Base-by-base conservation (phyloP, 1,140 invertebrate species). In the Bombus vancouverensis region DNA sequence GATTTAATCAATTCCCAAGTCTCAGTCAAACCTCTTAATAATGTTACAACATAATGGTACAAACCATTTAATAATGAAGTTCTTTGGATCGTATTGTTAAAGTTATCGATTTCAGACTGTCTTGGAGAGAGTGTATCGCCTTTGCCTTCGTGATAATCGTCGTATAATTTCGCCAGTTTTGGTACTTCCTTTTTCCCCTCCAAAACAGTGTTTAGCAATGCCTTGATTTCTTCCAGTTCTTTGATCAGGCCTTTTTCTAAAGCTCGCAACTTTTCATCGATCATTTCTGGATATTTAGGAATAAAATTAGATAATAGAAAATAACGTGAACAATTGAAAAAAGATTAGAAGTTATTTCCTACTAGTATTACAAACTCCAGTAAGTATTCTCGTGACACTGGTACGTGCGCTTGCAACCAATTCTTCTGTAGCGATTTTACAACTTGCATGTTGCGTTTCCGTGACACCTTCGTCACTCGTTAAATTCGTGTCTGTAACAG, bases 361-460 rank as follows among this genome's bases (percentile, higher is more conserved):
- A 95, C 95, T 93, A 34, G 94, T 89, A 77, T 94, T 96, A 81
- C 95, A 95, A 34, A 94, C 91, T 81, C 95, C 95, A 6, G 94
- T 95, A 0, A 95, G 92, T 25, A 96, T 93, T 81, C 93, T 93
- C 13, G 93, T 94, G 13, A 95, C 93, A 2, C 95, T 95, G 3
- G 95, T 93, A 87, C 94, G 92, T 62, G 95, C 95, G 22, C 94
- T 94, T 3, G 95, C 93, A 4, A 95, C 91, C n/a, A 96, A 88
- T 80, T 95, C 92, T 70, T 95, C 92, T 0, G 94, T 95, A 12
- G 91, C 93, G 42, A 96, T 94, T 81, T 92, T 94, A 78, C 95
- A 96, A 42, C 89, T 93, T 0, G 95, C 93, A 59, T 94, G 90
- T 59, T 95, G 94, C 34, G 92, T 93, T 81, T 95, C 95, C 22